Conservation (phyloP, 2,888 invertebrate species). For the Drosophila kambysellisi region DNA sequence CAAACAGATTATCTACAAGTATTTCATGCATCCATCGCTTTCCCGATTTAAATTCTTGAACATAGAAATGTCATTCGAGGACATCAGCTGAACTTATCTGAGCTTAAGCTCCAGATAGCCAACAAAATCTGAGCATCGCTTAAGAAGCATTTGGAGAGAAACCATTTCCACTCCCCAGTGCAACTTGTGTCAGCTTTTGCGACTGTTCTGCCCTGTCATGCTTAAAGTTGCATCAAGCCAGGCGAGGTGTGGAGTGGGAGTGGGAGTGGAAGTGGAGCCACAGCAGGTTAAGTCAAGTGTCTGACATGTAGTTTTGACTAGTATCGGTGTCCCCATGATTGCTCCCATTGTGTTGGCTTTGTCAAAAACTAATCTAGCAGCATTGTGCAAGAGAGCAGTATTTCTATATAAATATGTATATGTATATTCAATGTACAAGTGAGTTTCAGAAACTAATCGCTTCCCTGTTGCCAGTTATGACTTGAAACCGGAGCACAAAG, state of each 20-base stretch:
- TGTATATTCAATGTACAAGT: neutral
- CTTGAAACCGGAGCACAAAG: conserved; percentile 14
- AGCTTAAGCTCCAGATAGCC: conserved; percentile 16
- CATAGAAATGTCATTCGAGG: neutral
- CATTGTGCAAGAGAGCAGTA: conserved; percentile 39
- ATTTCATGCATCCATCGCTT: neutral
- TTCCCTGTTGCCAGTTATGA: conserved; percentile 67
- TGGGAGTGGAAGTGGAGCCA: too few relatives aligned
- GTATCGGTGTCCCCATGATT: conserved; percentile 21
- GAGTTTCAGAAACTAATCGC: neutral
- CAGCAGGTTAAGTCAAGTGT: conserved; percentile 33
- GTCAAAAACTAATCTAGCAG: conserved; percentile 61
- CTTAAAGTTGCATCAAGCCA: conserved; percentile 13
- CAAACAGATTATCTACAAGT: neutral
- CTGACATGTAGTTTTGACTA: conserved; percentile 48
- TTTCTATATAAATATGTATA: neutral
- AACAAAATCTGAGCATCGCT: conserved; percentile 26
- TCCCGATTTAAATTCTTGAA: neutral
- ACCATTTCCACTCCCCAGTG: conserved; percentile 9
- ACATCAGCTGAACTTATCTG: conserved; percentile 12
- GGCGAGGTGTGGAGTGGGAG: neutral
- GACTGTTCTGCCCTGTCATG: conserved; percentile 40
- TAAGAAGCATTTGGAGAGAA: conserved; percentile 44
- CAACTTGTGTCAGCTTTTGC: conserved; percentile 30
- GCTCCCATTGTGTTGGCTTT: conserved; percentile 36